Conservation (phyloP, 2,888 invertebrate species). For the Lasioglossum pauxillum region DNA sequence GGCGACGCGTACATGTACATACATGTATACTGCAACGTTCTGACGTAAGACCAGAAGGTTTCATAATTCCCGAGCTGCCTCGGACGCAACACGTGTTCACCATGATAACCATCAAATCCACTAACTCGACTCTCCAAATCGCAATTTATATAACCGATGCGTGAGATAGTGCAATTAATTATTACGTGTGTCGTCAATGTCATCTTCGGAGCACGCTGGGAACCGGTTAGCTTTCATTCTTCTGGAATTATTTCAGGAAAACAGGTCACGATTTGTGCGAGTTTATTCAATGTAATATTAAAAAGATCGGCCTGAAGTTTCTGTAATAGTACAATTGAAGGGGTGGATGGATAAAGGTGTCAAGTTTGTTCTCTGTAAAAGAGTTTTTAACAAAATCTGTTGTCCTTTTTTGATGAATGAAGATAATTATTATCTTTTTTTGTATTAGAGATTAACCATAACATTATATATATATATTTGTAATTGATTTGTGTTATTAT, state of each 20-base stretch:
- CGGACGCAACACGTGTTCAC: constrained; percentile 2
- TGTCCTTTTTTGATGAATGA: no score
- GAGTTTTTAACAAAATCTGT: no score
- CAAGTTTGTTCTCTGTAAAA: no score
- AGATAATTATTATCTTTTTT: no score
- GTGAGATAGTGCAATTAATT: background rate
- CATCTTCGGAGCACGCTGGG: background rate
- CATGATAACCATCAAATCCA: background rate
- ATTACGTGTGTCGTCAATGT: background rate
- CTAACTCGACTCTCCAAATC: background rate
- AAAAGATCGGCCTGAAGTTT: background rate
- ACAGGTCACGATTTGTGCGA: background rate
- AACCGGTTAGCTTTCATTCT: background rate
- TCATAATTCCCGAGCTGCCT: constrained; percentile 72
- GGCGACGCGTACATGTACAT: constrained; percentile 55
- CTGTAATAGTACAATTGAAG: background rate
- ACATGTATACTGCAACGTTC: constrained; percentile 67
- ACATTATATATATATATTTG: no score
- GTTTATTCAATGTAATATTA: background rate
- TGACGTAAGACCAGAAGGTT: constrained; percentile 75
- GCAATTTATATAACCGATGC: background rate
- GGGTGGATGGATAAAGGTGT: no score
- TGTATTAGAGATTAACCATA: no score
- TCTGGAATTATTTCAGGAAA: background rate
- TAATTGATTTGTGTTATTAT: no score